These are phyloP conservation scores for Sialis lutaria DNA, from an alignment of 2,888 invertebrate genomes.

Conservation along the genomic window DNA sequence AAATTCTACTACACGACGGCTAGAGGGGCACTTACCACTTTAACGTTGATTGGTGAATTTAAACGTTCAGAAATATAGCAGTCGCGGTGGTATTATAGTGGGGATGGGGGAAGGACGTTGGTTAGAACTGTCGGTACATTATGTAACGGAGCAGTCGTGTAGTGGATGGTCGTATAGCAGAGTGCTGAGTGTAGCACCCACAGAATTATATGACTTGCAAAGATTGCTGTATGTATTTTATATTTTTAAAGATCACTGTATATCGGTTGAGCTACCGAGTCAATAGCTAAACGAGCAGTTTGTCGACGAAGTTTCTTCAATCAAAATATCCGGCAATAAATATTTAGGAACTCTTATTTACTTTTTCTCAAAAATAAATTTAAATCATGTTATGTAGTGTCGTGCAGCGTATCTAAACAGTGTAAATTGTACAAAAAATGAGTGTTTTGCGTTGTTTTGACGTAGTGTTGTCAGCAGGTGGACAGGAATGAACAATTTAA, in stretches of 20 bases:
- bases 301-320: constrained; percentile 4
- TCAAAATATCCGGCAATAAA: constrained; percentile 3
- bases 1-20: too few relatives aligned
- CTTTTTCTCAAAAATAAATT: neutral
- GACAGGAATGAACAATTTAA: constrained; percentile 19
- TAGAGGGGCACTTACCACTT: too few relatives aligned
- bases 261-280: constrained; percentile 6
- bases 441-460: constrained; percentile 8
- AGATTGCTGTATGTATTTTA: too few relatives aligned
- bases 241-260: neutral
- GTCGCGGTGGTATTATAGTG: too few relatives aligned
- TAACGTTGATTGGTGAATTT: too few relatives aligned
- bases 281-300: constrained; percentile 2
- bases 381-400: constrained; percentile 2
- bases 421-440: constrained; percentile 1
- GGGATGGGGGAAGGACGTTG: too few relatives aligned
- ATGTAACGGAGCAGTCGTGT: too few relatives aligned
- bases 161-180: too few relatives aligned
- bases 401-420: neutral
- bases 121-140: too few relatives aligned
- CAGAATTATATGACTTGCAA: too few relatives aligned
- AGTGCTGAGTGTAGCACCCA: too few relatives aligned
- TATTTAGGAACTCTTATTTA: neutral
- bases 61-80: too few relatives aligned
- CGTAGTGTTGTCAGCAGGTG: constrained; percentile 23